Evolutionary conservation across 2,888 invertebrate genomes (phyloP), one percentile per base, ranked within the genome.

Genomic region (Phaedon cochleariae): DNA sequence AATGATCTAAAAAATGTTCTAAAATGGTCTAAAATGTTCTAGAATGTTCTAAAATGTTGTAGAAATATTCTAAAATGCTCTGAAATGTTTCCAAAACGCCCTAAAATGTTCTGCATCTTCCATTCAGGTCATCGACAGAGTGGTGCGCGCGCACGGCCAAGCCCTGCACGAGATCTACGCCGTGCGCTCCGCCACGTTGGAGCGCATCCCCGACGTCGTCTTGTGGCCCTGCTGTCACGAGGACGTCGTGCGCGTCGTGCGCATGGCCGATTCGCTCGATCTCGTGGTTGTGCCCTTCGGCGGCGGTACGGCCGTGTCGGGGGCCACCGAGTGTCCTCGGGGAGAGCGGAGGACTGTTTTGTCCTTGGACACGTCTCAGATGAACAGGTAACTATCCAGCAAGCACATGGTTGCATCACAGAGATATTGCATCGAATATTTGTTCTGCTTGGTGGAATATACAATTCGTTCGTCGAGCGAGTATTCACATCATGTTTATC

Each of bases 341-440:
- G 82, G 89, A 22, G 96, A 96, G 82, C 85, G 84, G 21, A 85
- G 94, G 55, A 92, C 93, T 73, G 97, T 99, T 68, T 87, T 97
- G 31, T 93, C 92, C 0, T 81, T 99, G 68, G 98, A 99, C 82
- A 98, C 96, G 49, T 94, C 96, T 22, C 94, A 96, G 80, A 97
- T 99, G 97, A 97, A 97, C 85, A 88, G 91, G 71, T n/a, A n/a
- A n/a, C n/a, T n/a, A 92, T 99, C 80, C 82, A n/a, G n/a, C n/a
- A n/a, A n/a, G n/a, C n/a, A n/a, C n/a, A n/a, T n/a, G 98, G 29
- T 98, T 97, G 97, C 26, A 26, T 21, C 31, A 46, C 17, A 53
- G 12, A 17, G 5, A 12, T 12, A 53, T 26, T 53, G 10, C 18
- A 4, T 0, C 29, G 18, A 9, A 37, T 5, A 53, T 12, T 15